Base-by-base conservation (phyloP, 2,113 vertebrate genomes). In the Stomatorhinus ivindoensis region DNA sequence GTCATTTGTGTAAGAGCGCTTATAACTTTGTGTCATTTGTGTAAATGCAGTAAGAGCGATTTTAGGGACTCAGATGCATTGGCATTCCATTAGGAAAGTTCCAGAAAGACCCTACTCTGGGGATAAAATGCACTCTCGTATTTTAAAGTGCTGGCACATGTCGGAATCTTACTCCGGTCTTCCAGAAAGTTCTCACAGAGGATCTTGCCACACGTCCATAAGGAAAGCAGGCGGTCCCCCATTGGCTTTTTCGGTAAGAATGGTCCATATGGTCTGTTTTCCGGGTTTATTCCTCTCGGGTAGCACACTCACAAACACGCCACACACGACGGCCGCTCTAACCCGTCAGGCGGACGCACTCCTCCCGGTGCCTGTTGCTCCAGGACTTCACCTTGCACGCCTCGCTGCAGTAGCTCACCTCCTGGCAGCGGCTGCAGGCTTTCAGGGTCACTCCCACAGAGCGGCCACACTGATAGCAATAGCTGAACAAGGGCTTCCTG, bases 381-480 rank as follows among this genome's bases (percentile, higher is more conserved):
- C 97, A 97, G 39, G 95, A 93, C 73, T 92, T 96, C 86, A 92
- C 88, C 92, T 95, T 97, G 90, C 97, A 98, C 61, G 35, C 42
- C 83, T 93, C 95, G 92, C 96, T 96, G 92, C 97, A 97, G 90
- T 94, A 96, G 91, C 94, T 94, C 47, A 97, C 94, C 24, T 93
- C 92, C 0, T 91, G 95, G 91, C 97, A 97, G 86, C 92, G 94
- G 2, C 44, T 83, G 58, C 97, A 98, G 0, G 93, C 90, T 0
- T 65, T 69, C 13, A 97, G 94, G 48, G 91, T 93, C 84, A 98
- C 95, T 0, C 92, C 95, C 0, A 93, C 83, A 0, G 97, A 97
- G 47, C 96, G 96, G 1, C 97, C 96, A 0, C 97, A 97, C 47
- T 96, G 93, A 87, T 93, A 96, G 93, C 97, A 98, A 93, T 96